phyloP scores from a whole-genome alignment of 2,888 invertebrate genomes.

The Drosophila setosimentum region DNA sequence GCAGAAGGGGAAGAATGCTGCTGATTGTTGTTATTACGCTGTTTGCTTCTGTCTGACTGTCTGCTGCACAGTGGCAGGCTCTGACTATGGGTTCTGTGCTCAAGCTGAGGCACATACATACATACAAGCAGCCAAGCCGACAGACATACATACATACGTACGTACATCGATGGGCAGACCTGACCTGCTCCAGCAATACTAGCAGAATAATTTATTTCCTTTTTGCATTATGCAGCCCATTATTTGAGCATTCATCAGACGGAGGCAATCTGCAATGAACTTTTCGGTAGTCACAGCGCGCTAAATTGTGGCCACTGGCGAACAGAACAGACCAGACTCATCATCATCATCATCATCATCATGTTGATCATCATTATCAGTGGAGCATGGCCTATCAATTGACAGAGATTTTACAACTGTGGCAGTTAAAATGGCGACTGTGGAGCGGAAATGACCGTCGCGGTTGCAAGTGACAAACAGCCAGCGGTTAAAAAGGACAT shows the following conservation, averaged over 20 bases:
- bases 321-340: slow-evolving; percentile 2
- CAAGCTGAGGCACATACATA: not conserved
- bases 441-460: slow-evolving; percentile 66
- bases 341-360: not conserved
- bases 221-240: slow-evolving; percentile 68
- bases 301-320: slow-evolving; percentile 59
- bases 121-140: not conserved
- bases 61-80: slow-evolving; percentile 17
- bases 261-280: slow-evolving; percentile 49
- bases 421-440: slow-evolving; percentile 50
- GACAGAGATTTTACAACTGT: slow-evolving; percentile 61
- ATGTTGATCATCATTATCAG: slow-evolving; percentile 4
- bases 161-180: slow-evolving; percentile 4
- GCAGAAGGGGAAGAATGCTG: slow-evolving; percentile 29
- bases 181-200: slow-evolving; percentile 19
- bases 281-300: slow-evolving; percentile 68
- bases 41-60: slow-evolving; percentile 43
- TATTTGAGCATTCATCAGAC: slow-evolving; percentile 70
- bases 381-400: slow-evolving; percentile 61
- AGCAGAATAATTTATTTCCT: slow-evolving; percentile 71
- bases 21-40: slow-evolving; percentile 71
- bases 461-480: slow-evolving; percentile 82
- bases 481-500: slow-evolving; percentile 38
- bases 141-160: not conserved
- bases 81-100: not conserved